A percentile compares a stretch with the other conserved stretches of the same genome.
phyloP scores from a whole-genome alignment of 1,140 invertebrate genomes.

The Arion vulgaris region DNA sequence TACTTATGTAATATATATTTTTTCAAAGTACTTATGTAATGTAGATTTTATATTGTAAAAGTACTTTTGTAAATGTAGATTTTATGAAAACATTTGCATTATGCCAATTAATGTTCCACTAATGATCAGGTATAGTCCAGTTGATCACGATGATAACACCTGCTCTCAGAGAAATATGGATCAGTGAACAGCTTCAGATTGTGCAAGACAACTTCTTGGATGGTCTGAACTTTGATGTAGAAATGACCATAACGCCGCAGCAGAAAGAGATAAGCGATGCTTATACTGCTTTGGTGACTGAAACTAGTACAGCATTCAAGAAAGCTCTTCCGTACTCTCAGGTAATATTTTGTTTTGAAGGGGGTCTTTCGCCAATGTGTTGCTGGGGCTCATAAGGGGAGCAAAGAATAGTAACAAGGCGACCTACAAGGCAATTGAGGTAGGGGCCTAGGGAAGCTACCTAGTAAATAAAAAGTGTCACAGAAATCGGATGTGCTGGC shows the following conservation, averaged over 20 bases:
- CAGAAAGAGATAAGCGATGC: constrained; percentile 56
- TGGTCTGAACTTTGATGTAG: constrained; percentile 74
- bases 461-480: no score
- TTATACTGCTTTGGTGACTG: constrained; percentile 64
- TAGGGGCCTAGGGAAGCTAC: no score
- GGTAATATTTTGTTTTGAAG: no score
- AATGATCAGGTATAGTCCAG: not conserved
- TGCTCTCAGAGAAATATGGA: constrained; percentile 54
- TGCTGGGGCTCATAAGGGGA: no score
- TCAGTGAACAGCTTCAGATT: constrained; percentile 58
- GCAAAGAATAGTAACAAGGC: no score
- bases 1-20: not conserved
- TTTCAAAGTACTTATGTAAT: not conserved
- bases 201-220: constrained; percentile 69
- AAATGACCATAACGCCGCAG: constrained; percentile 63
- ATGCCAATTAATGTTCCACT: not conserved
- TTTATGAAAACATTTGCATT: not conserved
- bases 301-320: constrained; percentile 62
- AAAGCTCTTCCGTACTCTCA: constrained; percentile 57
- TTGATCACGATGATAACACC: constrained; percentile 17
- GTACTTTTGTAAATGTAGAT: no score
- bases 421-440: no score
- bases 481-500: no score
- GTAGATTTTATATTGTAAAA: no score
- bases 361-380: no score